Base-by-base conservation (phyloP, 2,113 vertebrate genomes). In the Phaethornis superciliosus region DNA sequence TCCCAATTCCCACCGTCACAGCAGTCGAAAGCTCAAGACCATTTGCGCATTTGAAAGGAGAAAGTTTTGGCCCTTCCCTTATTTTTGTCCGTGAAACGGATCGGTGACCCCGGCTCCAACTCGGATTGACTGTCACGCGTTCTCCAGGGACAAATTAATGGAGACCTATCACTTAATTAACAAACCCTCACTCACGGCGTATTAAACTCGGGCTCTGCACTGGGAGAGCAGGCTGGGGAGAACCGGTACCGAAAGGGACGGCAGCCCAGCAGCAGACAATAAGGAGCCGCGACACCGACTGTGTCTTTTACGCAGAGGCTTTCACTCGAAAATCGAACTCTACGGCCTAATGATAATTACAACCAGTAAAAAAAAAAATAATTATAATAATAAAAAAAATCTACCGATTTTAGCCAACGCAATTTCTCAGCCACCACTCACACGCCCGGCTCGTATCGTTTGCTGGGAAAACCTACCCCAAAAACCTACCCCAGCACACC, bases 81-180 rank as follows among this genome's bases (percentile, higher is more conserved):
- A 96, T 96, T 97, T 97, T 95, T 94, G 93, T 80, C 95, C 23
- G 90, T 85, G 96, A 97, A 98, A 97, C 90, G 96, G 97, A 97
- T 98, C 97, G 95, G 97, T 97, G 98, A 97, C 92, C 96, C 95
- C 96, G 93, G 94, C 97, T 97, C 91, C 79, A 94, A 92, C 96
- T 94, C 94, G 97, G 97, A 98, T 98, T 97, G 98, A 99, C 98
- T 98, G 96, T 94, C 94, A 98, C 86, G 92, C 90, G 70, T 97
- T 97, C 98, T 98, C 98, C 94, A 96, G 98, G 98, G 98, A 99
- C 97, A 97, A 98, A 98, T 99, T 98, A 98, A 98, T 98, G 96
- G 98, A 98, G 97, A 98, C 97, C 96, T 98, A 98, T 98, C 98
- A 98, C 98, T 99, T 99, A 98, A 99, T 99, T 98, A 98, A 97